Base-by-base conservation (phyloP, 2,113 vertebrate species). In the Apaloderma vittatum region DNA sequence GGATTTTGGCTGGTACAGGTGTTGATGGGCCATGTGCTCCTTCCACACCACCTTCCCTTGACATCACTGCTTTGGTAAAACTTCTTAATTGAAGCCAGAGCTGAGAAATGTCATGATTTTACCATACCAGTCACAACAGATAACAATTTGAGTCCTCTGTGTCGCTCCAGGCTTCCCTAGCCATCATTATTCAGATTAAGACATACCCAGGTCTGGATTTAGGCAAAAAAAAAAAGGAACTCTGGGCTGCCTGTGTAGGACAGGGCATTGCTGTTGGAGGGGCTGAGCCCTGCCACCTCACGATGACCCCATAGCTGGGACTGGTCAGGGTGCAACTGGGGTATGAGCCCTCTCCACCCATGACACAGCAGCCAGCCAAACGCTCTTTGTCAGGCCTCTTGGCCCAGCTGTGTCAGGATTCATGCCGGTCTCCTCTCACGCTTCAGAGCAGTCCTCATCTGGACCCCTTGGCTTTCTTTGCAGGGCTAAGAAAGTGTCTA, bases 51-150 rank as follows among this genome's bases (percentile, higher is more conserved):
- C 51, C 13, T 54, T 71, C 54, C 68, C 48, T 49, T 88, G 40
- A 70, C 74, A 67, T 32, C 46, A 15, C 14, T 20, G 14, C 67
- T 71, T 59, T 36, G 29, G 32, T 86, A 62, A 67, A 70, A 51
- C 48, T 83, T 78, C 43, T 30, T n/a, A 6, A 48, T 32, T 49
- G 32, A 70, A 86, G 66, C 45, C 57, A 54, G 52, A 75, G n/a
- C 52, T 59, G 34, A 82, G 51, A 24, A 71, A 30, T 2, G 5
- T 29, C 36, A 17, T 54, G 21, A 30, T 66, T 81, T 86, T 46
- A 58, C 61, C 1, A 0, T 11, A 19, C 26, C 0, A 1, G 1
- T 21, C 1, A 3, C 29, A 49, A 37, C 3, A 23, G 29, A 10
- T 59, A 68, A 80, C 37, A 17, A 51, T 34, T 8, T 46, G 46